Evolutionary conservation across 2,113 vertebrate genomes (phyloP).

Genomic region (Salvator merianae): DNA sequence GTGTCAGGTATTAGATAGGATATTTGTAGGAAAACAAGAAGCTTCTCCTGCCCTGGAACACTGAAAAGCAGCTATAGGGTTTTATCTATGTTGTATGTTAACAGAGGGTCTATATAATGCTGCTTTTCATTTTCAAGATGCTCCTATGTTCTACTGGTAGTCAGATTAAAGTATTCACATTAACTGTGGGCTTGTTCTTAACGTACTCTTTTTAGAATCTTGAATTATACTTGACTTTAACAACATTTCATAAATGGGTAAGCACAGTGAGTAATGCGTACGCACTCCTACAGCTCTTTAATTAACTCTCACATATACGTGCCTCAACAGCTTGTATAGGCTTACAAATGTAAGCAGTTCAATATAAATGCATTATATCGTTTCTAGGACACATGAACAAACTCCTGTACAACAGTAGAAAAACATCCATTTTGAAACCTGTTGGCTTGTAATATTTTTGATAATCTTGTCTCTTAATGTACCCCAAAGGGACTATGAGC

Average conservation of each 20-base stretch:
- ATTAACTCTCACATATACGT: constrained; percentile 3
- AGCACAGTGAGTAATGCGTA: constrained; percentile 13
- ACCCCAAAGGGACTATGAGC: not conserved
- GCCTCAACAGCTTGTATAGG: not conserved
- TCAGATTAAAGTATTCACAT: not conserved
- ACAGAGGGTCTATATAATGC: not conserved
- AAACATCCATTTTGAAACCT: not conserved
- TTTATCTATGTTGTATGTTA: not conserved
- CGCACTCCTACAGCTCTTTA: constrained; percentile 2
- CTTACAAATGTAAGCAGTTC: not conserved
- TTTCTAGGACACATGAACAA: not conserved
- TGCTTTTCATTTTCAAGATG: not conserved
- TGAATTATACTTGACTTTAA: not conserved
- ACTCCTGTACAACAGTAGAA: not conserved
- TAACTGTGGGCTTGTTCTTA: not conserved
- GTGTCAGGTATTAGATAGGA: too few relatives aligned
- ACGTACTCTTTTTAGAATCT: not conserved
- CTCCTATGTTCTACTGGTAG: not conserved
- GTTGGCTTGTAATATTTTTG: not conserved
- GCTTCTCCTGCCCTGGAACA: not conserved
- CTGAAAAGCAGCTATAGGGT: not conserved
- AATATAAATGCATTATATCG: not conserved
- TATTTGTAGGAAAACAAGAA: not conserved
- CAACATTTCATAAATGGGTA: constrained; percentile 2
- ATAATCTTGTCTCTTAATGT: not conserved